Conservation (phyloP, 2,888 invertebrate species). For the Bellardia pandia region DNA sequence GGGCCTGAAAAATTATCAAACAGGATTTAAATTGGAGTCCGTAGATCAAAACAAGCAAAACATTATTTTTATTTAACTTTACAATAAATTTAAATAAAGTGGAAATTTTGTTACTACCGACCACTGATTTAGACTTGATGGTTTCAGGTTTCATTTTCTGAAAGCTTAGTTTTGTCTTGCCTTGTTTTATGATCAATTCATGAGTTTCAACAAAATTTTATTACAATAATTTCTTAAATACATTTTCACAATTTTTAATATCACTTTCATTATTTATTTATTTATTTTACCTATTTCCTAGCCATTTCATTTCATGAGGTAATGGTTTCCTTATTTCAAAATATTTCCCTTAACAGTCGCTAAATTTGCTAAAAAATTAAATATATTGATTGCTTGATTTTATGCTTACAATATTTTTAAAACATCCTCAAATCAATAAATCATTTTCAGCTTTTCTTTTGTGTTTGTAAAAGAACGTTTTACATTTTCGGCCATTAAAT, state of each 20-base stretch:
- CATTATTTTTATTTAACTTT: no score
- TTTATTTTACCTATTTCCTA: background rate
- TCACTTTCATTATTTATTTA: background rate
- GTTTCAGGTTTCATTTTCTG: no score
- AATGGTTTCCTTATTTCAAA: background rate
- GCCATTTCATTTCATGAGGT: background rate
- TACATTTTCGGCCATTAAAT: background rate
- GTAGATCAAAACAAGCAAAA: no score
- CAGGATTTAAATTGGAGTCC: no score
- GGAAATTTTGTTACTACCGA: no score
- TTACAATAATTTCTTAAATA: background rate
- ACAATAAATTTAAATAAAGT: no score
- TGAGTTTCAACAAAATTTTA: no score
- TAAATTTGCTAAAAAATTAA: background rate
- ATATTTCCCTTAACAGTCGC: background rate
- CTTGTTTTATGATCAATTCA: no score
- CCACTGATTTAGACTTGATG: no score
- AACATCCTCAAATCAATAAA: conserved; percentile 8
- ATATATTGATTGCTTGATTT: background rate
- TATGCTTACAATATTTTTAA: background rate
- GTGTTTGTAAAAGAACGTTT: background rate
- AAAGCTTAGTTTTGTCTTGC: no score
- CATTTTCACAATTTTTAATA: background rate
- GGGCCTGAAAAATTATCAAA: no score
- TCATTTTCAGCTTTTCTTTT: background rate